A percentile compares a stretch with the other conserved stretches of the same genome.
These are phyloP conservation scores for Resseliella maxima DNA, from an alignment of 2,888 invertebrate species.

Conservation along the genomic window DNA sequence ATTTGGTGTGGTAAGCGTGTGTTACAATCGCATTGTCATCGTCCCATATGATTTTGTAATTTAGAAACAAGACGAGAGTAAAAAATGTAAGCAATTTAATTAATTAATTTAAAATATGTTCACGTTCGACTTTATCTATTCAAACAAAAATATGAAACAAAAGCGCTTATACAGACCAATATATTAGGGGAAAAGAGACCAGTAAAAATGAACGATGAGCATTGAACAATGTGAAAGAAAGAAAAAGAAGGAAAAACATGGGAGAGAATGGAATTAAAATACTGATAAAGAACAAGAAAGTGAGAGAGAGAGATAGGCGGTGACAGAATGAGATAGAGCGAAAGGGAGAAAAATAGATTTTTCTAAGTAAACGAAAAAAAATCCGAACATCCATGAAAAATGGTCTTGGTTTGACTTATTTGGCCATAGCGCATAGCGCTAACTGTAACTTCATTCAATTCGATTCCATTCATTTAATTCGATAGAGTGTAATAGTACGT, in stretches of 20 bases:
- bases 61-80: not conserved
- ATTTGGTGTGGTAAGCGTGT: too few relatives aligned
- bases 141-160: not conserved
- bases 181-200: too few relatives aligned
- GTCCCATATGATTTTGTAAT: not conserved
- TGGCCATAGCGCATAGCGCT: constrained; percentile 53
- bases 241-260: too few relatives aligned
- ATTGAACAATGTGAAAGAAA: too few relatives aligned
- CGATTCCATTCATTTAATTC: constrained; percentile 23
- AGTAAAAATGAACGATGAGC: too few relatives aligned
- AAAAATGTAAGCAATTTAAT: constrained; percentile 32
- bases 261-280: not conserved
- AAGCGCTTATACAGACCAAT: too few relatives aligned
- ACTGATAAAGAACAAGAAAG: not conserved
- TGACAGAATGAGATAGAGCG: not conserved
- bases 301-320: too few relatives aligned
- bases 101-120: constrained; percentile 41
- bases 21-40: not conserved
- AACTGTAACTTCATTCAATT: constrained; percentile 37
- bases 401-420: constrained; percentile 26
- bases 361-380: not conserved
- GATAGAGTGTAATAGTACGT: not conserved
- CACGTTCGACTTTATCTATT: constrained; percentile 31
- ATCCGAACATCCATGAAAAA: not conserved
- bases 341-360: not conserved